Conservation (phyloP, 2,797 vertebrate genomes). For the Chiroxiphia lanceolata region DNA sequence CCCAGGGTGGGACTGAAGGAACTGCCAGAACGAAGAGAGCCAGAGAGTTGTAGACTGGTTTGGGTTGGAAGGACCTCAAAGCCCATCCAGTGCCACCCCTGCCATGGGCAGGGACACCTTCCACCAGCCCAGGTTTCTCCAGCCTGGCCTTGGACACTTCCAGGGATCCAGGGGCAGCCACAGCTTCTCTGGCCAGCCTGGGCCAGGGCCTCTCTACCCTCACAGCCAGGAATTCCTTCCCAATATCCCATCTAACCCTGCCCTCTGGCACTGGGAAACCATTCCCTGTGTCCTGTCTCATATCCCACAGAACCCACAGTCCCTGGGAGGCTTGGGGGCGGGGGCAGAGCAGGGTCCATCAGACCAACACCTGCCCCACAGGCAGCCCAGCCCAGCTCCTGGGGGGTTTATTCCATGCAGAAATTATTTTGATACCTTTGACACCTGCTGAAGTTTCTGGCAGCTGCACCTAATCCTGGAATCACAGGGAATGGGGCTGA, state of each 20-base stretch:
- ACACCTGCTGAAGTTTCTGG: not conserved
- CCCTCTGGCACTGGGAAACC: not conserved
- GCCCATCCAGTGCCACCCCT: rapidly evolving
- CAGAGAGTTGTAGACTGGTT: not conserved
- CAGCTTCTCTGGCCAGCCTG: not conserved
- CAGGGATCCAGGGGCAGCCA: not conserved
- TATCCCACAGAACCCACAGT: not conserved
- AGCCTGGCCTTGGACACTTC: not conserved
- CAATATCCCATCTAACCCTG: rapidly evolving
- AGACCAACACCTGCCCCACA: not conserved
- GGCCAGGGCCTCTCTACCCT: not conserved
- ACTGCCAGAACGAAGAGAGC: not conserved
- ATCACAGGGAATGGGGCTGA: not conserved
- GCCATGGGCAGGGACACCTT: not conserved
- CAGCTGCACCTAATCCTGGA: not conserved
- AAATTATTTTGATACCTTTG: rapidly evolving
- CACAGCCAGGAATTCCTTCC: not conserved
- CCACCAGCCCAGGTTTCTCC: not conserved
- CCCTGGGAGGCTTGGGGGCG: not conserved
- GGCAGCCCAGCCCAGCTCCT: not conserved
- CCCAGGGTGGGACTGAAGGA: not conserved
- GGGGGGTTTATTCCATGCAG: rapidly evolving
- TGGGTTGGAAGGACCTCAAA: not conserved
- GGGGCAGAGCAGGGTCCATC: not conserved
- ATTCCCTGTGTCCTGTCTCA: not conserved